Evolutionary conservation across 2,113 vertebrate genomes (phyloP).

Genomic region (Herpailurus yagouaroundi): DNA sequence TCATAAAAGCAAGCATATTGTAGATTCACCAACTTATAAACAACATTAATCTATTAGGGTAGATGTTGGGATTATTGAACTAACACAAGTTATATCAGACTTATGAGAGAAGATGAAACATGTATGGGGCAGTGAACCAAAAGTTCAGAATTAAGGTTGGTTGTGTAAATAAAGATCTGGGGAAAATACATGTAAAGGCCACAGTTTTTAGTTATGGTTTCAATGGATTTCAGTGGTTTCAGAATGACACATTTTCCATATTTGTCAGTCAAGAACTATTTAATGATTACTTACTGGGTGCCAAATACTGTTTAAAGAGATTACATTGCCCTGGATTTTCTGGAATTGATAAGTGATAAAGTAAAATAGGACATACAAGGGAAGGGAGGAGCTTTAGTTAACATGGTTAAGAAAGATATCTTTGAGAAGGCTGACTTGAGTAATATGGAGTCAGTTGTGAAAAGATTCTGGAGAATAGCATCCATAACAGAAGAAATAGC

Average conservation of each 20-base stretch:
- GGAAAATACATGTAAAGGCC: not conserved
- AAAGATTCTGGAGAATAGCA: not conserved
- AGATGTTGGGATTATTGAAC: not conserved
- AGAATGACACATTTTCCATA: constrained; percentile 35
- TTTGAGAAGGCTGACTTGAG: not conserved
- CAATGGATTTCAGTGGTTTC: constrained; percentile 52
- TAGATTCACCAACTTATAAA: not conserved
- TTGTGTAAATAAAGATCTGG: constrained; percentile 41
- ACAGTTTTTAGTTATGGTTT: constrained; percentile 2
- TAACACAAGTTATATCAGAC: not conserved
- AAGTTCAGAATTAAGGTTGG: constrained; percentile 30
- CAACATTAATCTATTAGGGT: not conserved
- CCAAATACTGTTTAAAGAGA: constrained; percentile 10
- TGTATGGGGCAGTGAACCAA: not conserved
- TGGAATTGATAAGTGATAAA: not conserved
- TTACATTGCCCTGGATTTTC: not conserved
- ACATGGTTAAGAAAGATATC: not conserved
- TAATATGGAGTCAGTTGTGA: not conserved
- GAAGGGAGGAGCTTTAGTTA: not conserved
- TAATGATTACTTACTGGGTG: constrained; percentile 16
- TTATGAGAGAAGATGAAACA: not conserved
- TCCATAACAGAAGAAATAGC: not conserved
- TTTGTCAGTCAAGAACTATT: constrained; percentile 47
- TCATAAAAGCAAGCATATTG: not conserved
- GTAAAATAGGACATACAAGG: not conserved